Evolutionary conservation across 2,888 invertebrate species (phyloP), one percentile per base, ranked within the genome.

Genomic region (Orthosia cruda): DNA sequence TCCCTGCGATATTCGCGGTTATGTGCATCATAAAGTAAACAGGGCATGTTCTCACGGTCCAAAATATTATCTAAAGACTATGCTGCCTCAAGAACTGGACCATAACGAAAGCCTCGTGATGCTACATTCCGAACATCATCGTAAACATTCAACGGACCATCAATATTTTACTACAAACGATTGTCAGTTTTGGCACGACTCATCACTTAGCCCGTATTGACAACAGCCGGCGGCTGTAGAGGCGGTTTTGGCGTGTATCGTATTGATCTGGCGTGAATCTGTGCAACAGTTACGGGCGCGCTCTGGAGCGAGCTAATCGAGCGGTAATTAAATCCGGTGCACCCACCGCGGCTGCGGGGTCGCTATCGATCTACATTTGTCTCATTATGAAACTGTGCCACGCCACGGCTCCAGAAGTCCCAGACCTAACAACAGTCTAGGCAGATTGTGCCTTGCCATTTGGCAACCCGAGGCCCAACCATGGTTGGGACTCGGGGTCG

Each of bases 261-360:
- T 82, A 82, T 82, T 79, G 81, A 82, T 79, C 75, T 64, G 61
- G 26, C 16, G 50, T 20, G 54, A 71, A 63, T 57, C 47, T 66
- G 66, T 75, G 79, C 82, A 82, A 79, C 71, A 79, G 69, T 67
- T 26, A 5, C 55, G 57, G 50, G 12, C 40, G 78, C 16, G 62
- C 50, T 68, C 50, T 4, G 63, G 50, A 47, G 68, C 59, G 67
- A 65, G 13, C 62, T 20, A 32, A 32, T 15, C 58, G 45, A 49
- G 69, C 62, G 73, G 59, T 76, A 75, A 80, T 80, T 67, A 72
- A 67, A 72, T 72, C 76, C 71, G 77, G 59, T 70, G 75, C 80
- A 82, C 69, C 67, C 80, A 80, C 67, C 64, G 71, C 69, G 59
- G 49, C 65, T 57, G 66, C 67, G 54, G 54, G 69, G 20, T 20